Percentiles rank a stretch among this genome's conserved stretches.
Evolutionary conservation across 1,140 invertebrate genomes (phyloP).

Genomic region (Diuraphis noxia): DNA sequence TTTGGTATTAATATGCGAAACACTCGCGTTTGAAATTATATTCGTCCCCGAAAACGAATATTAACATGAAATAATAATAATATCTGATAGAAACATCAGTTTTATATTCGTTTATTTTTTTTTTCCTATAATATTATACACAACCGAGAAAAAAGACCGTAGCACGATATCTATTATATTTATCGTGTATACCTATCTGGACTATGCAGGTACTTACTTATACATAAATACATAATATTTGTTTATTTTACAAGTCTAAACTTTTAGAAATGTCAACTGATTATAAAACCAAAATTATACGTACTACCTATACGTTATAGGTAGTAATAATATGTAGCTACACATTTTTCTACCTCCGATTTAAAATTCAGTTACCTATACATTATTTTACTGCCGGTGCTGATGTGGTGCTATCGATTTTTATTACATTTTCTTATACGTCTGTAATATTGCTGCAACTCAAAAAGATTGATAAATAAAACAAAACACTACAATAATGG

Average conservation of each 20-base stretch:
- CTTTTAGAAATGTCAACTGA: background rate
- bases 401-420: background rate
- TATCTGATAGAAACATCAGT: constrained; percentile 34
- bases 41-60: constrained; percentile 8
- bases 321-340: no score
- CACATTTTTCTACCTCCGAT: background rate
- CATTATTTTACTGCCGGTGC: background rate
- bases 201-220: background rate
- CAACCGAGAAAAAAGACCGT: background rate
- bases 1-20: background rate
- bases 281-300: background rate
- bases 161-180: background rate
- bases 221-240: background rate
- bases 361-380: constrained; percentile 19
- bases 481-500: background rate
- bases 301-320: no score
- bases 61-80: constrained; percentile 23
- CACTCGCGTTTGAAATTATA: background rate
- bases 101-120: background rate
- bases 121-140: constrained; percentile 15
- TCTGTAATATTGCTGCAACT: background rate
- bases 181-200: background rate
- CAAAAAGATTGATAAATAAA: background rate
- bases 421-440: background rate
- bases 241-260: background rate